These are phyloP conservation scores for Melanostoma mellinum DNA, from an alignment of 2,888 invertebrate species.

Conservation along the genomic window DNA sequence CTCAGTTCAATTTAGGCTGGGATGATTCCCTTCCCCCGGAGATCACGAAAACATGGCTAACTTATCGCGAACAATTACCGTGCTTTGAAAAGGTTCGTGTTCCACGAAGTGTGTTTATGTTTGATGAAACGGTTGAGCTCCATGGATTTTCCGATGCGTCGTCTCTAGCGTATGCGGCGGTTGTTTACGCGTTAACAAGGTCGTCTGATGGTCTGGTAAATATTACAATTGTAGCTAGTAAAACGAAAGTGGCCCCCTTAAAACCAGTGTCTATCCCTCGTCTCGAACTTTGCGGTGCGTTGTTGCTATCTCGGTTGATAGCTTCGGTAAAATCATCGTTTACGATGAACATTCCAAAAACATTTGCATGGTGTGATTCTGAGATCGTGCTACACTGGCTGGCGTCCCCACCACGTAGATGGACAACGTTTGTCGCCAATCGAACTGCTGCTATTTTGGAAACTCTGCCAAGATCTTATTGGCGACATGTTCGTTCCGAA, in stretches of 20 bases:
- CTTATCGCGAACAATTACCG: constrained; percentile 15
- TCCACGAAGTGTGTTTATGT: constrained; percentile 9
- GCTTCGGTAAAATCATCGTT: constrained; percentile 35
- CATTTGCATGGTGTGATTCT: constrained; percentile 74
- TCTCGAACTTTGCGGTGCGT: constrained; percentile 52
- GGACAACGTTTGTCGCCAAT: constrained; percentile 66
- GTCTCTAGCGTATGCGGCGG: constrained; percentile 12
- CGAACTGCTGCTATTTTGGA: constrained; percentile 62
- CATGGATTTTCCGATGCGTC: constrained; percentile 41
- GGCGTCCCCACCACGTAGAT: constrained; percentile 52
- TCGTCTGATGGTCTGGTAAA: background rate
- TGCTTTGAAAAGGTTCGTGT: constrained; percentile 29
- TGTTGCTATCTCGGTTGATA: constrained; percentile 48
- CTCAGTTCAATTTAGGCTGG: constrained; percentile 35
- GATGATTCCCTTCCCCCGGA: constrained; percentile 50
- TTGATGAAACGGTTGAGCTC: background rate
- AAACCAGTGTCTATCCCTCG: constrained; percentile 50
- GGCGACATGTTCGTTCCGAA: constrained; percentile 61
- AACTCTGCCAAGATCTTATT: constrained; percentile 41
- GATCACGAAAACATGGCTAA: constrained; percentile 5
- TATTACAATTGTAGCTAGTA: constrained; percentile 14
- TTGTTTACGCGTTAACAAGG: background rate
- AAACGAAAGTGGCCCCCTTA: constrained; percentile 30
- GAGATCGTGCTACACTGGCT: constrained; percentile 75
- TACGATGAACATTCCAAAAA: constrained; percentile 33